Percentiles rank a stretch among this genome's conserved stretches.
phyloP scores from a whole-genome alignment of 2,113 vertebrate genomes.

The Murina feae region DNA sequence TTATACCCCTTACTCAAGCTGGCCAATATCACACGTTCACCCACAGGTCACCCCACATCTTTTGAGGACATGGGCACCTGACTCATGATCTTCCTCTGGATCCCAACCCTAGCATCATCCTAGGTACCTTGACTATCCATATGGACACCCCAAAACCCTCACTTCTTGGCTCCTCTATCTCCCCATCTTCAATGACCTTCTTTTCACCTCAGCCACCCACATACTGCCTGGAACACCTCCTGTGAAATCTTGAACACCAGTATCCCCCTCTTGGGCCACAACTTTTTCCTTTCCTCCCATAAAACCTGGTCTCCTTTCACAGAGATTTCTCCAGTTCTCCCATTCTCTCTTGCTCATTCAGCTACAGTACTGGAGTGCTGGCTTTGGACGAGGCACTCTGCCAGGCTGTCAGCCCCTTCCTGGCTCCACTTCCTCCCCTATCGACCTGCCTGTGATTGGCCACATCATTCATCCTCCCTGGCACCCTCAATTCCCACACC shows the following conservation, averaged over 20 bases:
- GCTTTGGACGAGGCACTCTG: background rate
- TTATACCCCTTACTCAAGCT: background rate
- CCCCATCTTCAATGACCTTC: background rate
- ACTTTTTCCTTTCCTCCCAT: background rate
- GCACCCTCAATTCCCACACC: conserved; percentile 34
- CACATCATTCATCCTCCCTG: conserved; percentile 33
- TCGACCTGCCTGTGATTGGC: background rate
- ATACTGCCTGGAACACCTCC: background rate
- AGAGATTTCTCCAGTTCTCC: background rate
- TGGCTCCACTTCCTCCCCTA: conserved; percentile 20
- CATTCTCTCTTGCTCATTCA: background rate
- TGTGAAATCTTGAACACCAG: background rate
- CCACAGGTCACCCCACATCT: background rate
- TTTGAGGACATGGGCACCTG: background rate
- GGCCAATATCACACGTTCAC: background rate
- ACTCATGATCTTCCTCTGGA: background rate
- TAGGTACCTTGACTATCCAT: background rate
- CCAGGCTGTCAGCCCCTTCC: conserved; percentile 38
- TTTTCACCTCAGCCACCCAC: background rate
- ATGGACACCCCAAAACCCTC: background rate
- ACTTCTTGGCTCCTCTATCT: background rate
- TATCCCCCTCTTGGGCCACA: background rate
- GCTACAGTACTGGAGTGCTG: background rate
- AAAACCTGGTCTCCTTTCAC: background rate
- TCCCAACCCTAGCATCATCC: background rate